Conservation (phyloP, 2,113 vertebrate genomes). For the cattle (Bos taurus) region DNA sequence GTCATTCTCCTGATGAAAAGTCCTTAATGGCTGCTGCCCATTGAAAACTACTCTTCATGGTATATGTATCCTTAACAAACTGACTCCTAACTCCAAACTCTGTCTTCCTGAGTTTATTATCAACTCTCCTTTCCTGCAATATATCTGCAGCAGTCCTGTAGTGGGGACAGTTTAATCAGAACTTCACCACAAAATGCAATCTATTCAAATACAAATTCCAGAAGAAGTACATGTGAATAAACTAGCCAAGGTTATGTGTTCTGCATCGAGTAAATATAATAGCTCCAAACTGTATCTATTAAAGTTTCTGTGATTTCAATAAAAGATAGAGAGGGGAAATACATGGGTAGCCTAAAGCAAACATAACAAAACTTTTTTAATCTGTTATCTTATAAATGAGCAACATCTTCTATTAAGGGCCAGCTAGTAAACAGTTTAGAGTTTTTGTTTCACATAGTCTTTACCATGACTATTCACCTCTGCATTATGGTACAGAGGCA, state of each 20-base stretch:
- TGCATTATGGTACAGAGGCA: background rate
- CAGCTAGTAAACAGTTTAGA: background rate
- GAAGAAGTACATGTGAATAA: background rate
- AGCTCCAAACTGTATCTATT: background rate
- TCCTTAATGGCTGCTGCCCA: background rate
- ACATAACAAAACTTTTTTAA: background rate
- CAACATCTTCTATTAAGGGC: background rate
- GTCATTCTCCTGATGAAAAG: background rate
- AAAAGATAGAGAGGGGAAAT: background rate
- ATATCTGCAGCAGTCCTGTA: background rate
- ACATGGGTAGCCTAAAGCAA: background rate
- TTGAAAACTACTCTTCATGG: background rate
- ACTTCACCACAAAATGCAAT: background rate
- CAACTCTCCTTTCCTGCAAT: background rate
- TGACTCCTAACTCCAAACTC: background rate
- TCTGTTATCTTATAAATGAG: background rate
- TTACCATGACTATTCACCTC: background rate
- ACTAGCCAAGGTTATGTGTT: background rate
- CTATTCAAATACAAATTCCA: background rate
- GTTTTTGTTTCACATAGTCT: background rate
- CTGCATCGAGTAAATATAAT: background rate
- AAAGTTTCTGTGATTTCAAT: background rate
- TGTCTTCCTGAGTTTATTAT: background rate
- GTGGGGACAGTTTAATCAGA: background rate
- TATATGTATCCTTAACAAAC: background rate